These are phyloP conservation scores for Tipula confusa DNA, from an alignment of 2,888 invertebrate genomes.

Conservation along the genomic window DNA sequence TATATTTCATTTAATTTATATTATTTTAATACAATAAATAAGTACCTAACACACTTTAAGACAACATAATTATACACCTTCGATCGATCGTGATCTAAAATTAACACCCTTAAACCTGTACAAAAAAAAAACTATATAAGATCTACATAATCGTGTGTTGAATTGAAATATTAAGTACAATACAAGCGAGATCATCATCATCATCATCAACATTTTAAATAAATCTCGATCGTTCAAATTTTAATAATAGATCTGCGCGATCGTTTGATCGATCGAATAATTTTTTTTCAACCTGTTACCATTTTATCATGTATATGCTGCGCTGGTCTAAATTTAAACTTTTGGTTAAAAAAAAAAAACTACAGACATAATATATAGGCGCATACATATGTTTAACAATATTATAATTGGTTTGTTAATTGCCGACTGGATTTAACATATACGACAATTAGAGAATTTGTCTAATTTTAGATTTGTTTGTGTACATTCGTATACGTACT, in stretches of 20 bases:
- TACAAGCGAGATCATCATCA: not conserved
- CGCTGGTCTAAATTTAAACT: not conserved
- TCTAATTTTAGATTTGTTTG: not conserved
- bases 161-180: not conserved
- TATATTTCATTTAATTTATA: not conserved
- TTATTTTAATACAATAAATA: not conserved
- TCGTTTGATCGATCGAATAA: conserved; percentile 13
- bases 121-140: not conserved
- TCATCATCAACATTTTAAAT: not conserved
- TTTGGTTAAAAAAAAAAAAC: no score
- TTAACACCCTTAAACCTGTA: not conserved
- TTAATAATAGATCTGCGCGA: not conserved
- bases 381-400: conserved; percentile 1
- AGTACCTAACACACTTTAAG: conserved; percentile 17
- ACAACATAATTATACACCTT: not conserved
- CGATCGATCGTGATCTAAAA: conserved; percentile 16
- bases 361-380: no score
- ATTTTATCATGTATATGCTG: not conserved
- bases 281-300: not conserved
- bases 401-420: conserved; percentile 17
- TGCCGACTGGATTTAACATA: not conserved
- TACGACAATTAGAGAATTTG: not conserved
- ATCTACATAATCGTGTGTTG: not conserved
- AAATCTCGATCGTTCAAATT: not conserved
- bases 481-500: not conserved